Conservation (phyloP, 2,797 vertebrate species). For the Ceyx erithaca region DNA sequence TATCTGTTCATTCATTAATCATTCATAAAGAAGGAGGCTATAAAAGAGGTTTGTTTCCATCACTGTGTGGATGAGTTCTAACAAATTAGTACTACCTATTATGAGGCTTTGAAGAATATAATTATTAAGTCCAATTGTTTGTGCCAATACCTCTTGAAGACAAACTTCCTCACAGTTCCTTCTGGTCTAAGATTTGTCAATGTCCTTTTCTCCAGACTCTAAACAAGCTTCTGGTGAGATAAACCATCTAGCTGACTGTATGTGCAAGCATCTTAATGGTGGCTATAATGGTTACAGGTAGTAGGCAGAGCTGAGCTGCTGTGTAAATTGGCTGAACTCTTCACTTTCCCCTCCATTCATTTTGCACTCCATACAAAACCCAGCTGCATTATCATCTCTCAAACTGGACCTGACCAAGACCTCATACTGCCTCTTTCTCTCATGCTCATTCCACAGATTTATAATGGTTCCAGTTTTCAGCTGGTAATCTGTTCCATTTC, state of each 20-base stretch:
- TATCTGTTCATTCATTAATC: not conserved
- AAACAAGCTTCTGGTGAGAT: conserved; percentile 5
- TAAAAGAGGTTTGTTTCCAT: not conserved
- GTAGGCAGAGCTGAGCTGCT: not conserved
- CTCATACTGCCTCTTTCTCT: not conserved
- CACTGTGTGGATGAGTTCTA: not conserved
- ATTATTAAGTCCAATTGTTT: conserved; percentile 38
- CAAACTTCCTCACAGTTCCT: not conserved
- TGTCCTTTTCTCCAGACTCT: not conserved
- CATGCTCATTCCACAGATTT: not conserved
- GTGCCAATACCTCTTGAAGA: conserved; percentile 12
- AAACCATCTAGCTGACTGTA: not conserved
- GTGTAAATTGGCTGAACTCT: not conserved
- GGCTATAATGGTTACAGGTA: not conserved
- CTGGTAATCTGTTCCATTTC: not conserved
- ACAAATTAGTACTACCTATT: not conserved
- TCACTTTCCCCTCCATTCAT: not conserved
- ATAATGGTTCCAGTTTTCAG: not conserved
- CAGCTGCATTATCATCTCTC: not conserved
- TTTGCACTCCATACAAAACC: not conserved
- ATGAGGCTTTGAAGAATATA: conserved; percentile 21
- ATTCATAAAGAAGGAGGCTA: not conserved
- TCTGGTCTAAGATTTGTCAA: not conserved
- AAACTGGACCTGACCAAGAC: not conserved
- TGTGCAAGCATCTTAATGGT: not conserved